A percentile compares a stretch with the other conserved stretches of the same genome.
Evolutionary conservation across 2,888 invertebrate species (phyloP).

Genomic region (Hydrotaea cyrtoneurina): DNA sequence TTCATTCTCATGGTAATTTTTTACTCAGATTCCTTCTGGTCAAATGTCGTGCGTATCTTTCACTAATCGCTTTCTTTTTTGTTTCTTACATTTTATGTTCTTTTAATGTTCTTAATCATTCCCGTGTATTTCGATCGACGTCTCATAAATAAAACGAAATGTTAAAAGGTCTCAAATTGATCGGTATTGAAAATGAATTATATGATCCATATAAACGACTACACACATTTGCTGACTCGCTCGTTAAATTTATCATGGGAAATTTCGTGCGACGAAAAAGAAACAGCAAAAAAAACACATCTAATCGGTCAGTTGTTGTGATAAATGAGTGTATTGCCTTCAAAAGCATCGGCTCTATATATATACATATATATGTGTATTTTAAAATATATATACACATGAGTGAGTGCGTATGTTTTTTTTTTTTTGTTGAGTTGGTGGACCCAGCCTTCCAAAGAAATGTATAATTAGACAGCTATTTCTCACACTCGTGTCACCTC

Average conservation of each 20-base stretch:
- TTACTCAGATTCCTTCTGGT: too few species aligned
- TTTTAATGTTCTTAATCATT: background rate
- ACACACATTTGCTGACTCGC: background rate
- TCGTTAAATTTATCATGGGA: conserved; percentile 2
- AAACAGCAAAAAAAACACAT: too few species aligned
- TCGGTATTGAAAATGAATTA: background rate
- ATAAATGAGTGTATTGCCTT: conserved; percentile 15
- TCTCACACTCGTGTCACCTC: background rate
- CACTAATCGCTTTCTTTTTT: too few species aligned
- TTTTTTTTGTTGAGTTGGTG: too few species aligned
- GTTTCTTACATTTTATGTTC: background rate
- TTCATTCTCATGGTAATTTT: too few species aligned
- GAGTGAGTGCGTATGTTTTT: too few species aligned
- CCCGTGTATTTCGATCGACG: background rate
- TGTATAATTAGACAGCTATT: background rate
- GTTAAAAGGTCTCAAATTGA: background rate
- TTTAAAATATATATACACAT: too few species aligned
- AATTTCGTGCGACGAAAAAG: background rate
- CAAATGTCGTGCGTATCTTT: too few species aligned
- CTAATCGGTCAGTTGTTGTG: background rate
- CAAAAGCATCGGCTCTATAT: background rate
- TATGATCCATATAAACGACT: background rate
- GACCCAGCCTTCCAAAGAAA: background rate
- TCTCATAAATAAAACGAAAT: background rate
- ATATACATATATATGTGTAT: too few species aligned